Base-by-base conservation (phyloP, 2,113 vertebrate species). In the Bubo blakistoni region DNA sequence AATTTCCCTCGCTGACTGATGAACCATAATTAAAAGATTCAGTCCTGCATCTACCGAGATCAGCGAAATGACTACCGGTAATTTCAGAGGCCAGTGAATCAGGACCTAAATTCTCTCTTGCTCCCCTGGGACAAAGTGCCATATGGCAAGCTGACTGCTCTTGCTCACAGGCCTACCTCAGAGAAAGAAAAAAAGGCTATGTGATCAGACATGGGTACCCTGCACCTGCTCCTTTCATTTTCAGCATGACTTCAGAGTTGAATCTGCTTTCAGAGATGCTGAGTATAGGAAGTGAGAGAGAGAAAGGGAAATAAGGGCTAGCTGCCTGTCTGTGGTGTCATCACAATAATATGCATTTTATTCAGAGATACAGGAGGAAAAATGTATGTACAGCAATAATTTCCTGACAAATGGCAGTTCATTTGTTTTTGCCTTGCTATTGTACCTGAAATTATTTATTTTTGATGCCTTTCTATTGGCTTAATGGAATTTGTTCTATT, bases 91-190 rank as follows among this genome's bases (percentile, higher is more conserved):
- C 65, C 65, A 79, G 52, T 72, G 83, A 91, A 81, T 91, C 54
- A 89, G 36, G 58, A 86, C 70, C 61, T 89, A 72, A 95, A 89
- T 86, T 82, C 40, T 46, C 72, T 80, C 36, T 26, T 71, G 36
- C 49, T 91, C 93, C 79, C 59, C 18, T n/a, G 62, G 84, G 88
- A 84, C 46, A 67, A 79, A 82, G 32, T n/a, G n/a, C 61, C 91
- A 97, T 92, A 96, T 95, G 92, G 92, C 81, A 92, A 57, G 61
- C 81, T 92, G 88, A 52, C 65, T 87, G 34, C 36, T 61, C n/a
- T 58, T 86, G 63, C 86, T 87, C 25, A 46, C 16, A 67, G 49
- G 13, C 46, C 46, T 94, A 44, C 49, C 83, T 82, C 0, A 0
- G 61, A 66, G 40, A 74, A 59, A 59, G 26, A 38, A 89, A 69